These are phyloP conservation scores for Pseudochirops cupreus DNA, from an alignment of 2,797 vertebrate species.

Conservation along the genomic window DNA sequence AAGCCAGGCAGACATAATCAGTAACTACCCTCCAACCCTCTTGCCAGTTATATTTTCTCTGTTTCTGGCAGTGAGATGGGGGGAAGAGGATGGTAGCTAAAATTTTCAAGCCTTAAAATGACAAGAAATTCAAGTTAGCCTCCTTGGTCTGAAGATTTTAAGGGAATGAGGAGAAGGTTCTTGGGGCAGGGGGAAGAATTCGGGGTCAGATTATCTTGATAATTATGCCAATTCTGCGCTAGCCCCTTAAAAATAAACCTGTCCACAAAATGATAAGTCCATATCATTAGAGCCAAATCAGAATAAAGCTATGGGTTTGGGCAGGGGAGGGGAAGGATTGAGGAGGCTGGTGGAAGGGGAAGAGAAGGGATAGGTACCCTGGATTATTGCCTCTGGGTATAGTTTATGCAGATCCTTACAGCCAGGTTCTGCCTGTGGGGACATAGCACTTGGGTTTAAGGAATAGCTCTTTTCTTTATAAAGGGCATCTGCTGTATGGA, in stretches of 20 bases:
- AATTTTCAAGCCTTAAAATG: too few relatives aligned
- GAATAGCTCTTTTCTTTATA: slow-evolving; percentile 15
- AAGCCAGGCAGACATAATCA: neutral
- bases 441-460: neutral
- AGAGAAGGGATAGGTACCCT: neutral
- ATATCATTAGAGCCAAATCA: neutral
- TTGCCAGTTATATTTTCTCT: too few relatives aligned
- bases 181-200: too few relatives aligned
- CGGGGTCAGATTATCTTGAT: too few relatives aligned
- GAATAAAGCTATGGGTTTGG: neutral
- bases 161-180: too few relatives aligned
- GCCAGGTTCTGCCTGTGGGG: neutral
- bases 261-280: neutral
- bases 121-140: too few relatives aligned
- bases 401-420: neutral
- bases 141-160: too few relatives aligned
- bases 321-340: neutral
- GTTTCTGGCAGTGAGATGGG: too few relatives aligned
- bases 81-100: too few relatives aligned
- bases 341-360: neutral
- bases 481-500: neutral
- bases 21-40: neutral
- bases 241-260: neutral
- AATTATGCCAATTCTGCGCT: too few relatives aligned
- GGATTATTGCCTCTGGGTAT: neutral